phyloP scores from a whole-genome alignment of 2,888 invertebrate genomes.

The Drosophila anomelani region DNA sequence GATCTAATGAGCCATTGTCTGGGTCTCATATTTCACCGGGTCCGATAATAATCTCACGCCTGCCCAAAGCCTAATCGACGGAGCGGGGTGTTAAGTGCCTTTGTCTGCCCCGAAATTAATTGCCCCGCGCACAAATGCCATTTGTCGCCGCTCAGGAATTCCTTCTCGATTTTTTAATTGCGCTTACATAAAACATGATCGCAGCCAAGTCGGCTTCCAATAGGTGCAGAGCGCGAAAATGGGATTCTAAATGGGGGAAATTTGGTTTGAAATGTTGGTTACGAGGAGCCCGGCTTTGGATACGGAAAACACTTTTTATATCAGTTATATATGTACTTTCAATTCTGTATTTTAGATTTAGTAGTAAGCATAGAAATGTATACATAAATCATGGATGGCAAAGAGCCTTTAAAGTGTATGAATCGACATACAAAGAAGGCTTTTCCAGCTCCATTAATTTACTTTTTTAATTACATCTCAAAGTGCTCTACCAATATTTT shows the following conservation, averaged over 20 bases:
- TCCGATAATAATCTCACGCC: slow-evolving; percentile 73
- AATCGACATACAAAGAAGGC: neutral
- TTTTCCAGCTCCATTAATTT: neutral
- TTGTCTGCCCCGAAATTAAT: slow-evolving; percentile 39
- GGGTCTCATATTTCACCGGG: slow-evolving; percentile 68
- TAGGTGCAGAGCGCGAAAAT: slow-evolving; percentile 3
- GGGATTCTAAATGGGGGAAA: neutral
- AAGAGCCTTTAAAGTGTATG: neutral
- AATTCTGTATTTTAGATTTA: too few species aligned
- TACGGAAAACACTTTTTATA: too few species aligned
- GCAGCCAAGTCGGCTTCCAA: slow-evolving; percentile 2
- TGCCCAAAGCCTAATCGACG: slow-evolving; percentile 55
- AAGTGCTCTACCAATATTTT: neutral
- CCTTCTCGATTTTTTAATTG: slow-evolving; percentile 32
- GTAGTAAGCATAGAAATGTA: too few species aligned
- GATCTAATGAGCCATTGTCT: slow-evolving; percentile 76
- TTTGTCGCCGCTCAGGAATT: slow-evolving; percentile 46
- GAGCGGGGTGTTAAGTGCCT: slow-evolving; percentile 35
- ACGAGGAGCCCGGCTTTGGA: neutral
- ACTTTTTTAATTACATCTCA: neutral
- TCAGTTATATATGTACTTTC: neutral
- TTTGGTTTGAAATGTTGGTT: too few species aligned
- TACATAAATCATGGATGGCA: too few species aligned
- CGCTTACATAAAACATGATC: slow-evolving; percentile 24
- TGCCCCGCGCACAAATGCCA: slow-evolving; percentile 49